These are phyloP conservation scores for Eurytoma adleriae DNA, from an alignment of 2,888 invertebrate genomes.

Conservation along the genomic window DNA sequence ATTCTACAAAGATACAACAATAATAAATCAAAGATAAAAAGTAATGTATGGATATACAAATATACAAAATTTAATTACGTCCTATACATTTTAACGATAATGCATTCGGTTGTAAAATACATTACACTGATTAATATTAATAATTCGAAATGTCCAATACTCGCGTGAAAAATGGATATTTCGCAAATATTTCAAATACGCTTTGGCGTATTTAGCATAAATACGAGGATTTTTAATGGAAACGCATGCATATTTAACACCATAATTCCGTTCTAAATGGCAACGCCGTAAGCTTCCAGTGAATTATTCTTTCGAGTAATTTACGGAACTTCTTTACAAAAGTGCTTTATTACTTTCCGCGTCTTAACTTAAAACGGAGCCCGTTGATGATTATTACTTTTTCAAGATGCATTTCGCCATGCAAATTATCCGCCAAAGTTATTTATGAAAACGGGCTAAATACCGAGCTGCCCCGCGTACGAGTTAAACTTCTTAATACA, in stretches of 20 bases:
- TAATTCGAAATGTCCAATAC: not conserved
- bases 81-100: not conserved
- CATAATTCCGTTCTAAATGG: constrained; percentile 11
- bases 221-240: not conserved
- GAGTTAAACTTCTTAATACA: no score
- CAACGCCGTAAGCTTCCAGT: constrained; percentile 29
- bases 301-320: constrained; percentile 46
- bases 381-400: not conserved
- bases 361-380: not conserved
- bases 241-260: constrained; percentile 29
- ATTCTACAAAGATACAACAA: not conserved
- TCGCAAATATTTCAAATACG: constrained; percentile 3
- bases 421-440: not conserved
- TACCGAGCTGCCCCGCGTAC: no score
- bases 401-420: constrained; percentile 20
- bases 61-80: not conserved
- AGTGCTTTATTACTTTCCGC: constrained; percentile 6
- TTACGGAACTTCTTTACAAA: constrained; percentile 32
- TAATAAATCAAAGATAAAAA: not conserved
- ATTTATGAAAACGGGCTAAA: no score
- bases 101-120: not conserved
- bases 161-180: constrained; percentile 5
- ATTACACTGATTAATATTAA: not conserved
- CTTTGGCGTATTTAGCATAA: not conserved
- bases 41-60: not conserved